phyloP scores from a whole-genome alignment of 1,140 invertebrate genomes.

The Popillia japonica region DNA sequence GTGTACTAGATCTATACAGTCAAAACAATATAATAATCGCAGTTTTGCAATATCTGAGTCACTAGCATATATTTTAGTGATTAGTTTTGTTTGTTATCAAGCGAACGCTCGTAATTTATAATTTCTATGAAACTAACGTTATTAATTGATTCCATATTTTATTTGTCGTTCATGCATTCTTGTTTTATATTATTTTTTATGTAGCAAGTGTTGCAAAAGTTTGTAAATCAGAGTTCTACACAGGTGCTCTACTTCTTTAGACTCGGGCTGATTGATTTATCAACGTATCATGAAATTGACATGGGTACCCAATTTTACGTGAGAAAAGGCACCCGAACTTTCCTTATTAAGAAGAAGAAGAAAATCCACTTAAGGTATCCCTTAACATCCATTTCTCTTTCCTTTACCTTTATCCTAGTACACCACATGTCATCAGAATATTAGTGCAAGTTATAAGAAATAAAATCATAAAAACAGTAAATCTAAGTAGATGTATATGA shows the following conservation, averaged over 20 bases:
- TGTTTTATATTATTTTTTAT: not conserved
- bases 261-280: not conserved
- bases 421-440: no score
- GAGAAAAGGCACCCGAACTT: not conserved
- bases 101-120: no score
- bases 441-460: no score
- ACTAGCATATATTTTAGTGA: not conserved
- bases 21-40: no score
- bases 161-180: not conserved
- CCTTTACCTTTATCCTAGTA: not conserved
- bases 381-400: not conserved
- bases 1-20: no score
- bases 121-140: no score
- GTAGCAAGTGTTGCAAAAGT: conserved; percentile 3
- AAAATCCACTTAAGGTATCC: conserved; percentile 27
- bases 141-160: not conserved
- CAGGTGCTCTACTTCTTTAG: conserved; percentile 36
- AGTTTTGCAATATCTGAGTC: no score
- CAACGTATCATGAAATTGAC: not conserved
- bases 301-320: not conserved
- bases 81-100: not conserved
- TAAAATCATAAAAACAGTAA: no score
- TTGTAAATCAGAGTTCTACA: conserved; percentile 24
- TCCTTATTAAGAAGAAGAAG: conserved; percentile 13
- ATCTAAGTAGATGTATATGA: no score